Evolutionary conservation across 1,140 invertebrate species (phyloP).

Genomic region (Ips nitidus): DNA sequence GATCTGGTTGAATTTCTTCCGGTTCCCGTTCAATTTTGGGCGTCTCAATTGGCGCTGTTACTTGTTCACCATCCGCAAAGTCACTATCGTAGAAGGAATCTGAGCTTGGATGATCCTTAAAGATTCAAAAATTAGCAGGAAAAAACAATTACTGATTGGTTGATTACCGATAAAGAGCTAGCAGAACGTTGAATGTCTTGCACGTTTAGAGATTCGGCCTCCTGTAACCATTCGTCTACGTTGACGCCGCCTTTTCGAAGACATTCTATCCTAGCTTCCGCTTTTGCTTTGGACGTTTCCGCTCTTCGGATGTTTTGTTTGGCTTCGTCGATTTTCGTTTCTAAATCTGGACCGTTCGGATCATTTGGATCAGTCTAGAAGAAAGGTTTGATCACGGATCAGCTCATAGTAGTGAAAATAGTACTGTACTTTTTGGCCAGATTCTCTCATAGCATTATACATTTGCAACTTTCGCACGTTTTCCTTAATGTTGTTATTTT

Average conservation of each 20-base stretch:
- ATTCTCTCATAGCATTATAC: conserved; percentile 72
- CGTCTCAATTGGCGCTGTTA: conserved; percentile 53
- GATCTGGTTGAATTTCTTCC: conserved; percentile 55
- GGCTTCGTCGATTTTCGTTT: conserved; percentile 89
- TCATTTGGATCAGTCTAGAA: conserved; percentile 76
- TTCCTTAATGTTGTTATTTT: conserved; percentile 77
- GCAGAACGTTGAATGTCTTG: conserved; percentile 82
- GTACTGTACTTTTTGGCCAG: conserved; percentile 67
- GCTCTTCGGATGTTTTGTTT: conserved; percentile 79
- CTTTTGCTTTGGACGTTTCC: conserved; percentile 88
- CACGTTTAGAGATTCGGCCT: conserved; percentile 78
- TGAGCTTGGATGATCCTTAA: conserved; percentile 76
- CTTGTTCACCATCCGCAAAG: conserved; percentile 68
- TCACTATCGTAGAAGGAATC: conserved; percentile 87
- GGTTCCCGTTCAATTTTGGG: conserved; percentile 55
- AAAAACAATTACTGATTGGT: not conserved
- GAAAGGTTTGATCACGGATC: not conserved
- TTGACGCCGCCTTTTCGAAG: conserved; percentile 83
- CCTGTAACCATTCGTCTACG: conserved; percentile 88
- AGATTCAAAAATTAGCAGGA: conserved; percentile 12
- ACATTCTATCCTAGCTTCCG: conserved; percentile 86
- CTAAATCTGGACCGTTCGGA: conserved; percentile 83
- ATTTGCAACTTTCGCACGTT: conserved; percentile 74
- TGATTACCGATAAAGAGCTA: conserved; percentile 73
- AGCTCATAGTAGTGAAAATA: too few relatives aligned